Conservation (phyloP, 2,888 invertebrate genomes). For the Cheilosia impressa region DNA sequence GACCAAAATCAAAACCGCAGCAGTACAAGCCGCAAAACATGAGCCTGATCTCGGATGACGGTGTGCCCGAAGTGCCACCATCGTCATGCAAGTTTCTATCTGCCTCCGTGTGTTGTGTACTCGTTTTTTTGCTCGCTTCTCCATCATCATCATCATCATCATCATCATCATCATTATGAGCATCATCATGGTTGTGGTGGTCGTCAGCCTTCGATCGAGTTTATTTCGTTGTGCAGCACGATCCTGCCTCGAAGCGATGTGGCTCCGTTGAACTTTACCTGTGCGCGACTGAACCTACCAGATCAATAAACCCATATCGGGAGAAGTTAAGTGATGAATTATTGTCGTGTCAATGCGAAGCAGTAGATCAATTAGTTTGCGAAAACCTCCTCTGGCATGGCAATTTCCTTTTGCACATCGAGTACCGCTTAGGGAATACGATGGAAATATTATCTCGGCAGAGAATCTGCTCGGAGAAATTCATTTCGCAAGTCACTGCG, state of each 20-base stretch:
- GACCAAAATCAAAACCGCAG: constrained; percentile 47
- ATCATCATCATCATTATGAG: not conserved
- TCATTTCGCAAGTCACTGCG: not conserved
- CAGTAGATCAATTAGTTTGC: constrained; percentile 53
- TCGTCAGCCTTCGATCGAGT: constrained; percentile 49
- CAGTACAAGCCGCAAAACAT: constrained; percentile 15
- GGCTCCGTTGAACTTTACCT: constrained; percentile 51
- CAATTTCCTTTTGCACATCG: constrained; percentile 5
- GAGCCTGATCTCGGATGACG: not conserved
- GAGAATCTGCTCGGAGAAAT: not conserved
- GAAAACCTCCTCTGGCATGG: constrained; percentile 17
- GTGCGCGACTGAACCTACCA: constrained; percentile 22
- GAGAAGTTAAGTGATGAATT: constrained; percentile 43
- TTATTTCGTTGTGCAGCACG: constrained; percentile 54
- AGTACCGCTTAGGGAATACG: not conserved
- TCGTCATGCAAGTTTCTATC: constrained; percentile 11
- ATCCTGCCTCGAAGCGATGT: constrained; percentile 45
- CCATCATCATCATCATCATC: constrained; percentile 22
- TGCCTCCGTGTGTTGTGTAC: not conserved
- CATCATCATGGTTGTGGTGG: too few relatives aligned
- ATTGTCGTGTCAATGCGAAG: constrained; percentile 54
- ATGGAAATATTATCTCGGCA: not conserved
- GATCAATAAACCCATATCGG: constrained; percentile 51
- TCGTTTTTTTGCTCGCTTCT: constrained; percentile 7
- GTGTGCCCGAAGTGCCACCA: constrained; percentile 24